A percentile compares a stretch with the other conserved stretches of the same genome.
phyloP scores from a whole-genome alignment of 2,888 invertebrate species.

The Perizoma affinitatum region DNA sequence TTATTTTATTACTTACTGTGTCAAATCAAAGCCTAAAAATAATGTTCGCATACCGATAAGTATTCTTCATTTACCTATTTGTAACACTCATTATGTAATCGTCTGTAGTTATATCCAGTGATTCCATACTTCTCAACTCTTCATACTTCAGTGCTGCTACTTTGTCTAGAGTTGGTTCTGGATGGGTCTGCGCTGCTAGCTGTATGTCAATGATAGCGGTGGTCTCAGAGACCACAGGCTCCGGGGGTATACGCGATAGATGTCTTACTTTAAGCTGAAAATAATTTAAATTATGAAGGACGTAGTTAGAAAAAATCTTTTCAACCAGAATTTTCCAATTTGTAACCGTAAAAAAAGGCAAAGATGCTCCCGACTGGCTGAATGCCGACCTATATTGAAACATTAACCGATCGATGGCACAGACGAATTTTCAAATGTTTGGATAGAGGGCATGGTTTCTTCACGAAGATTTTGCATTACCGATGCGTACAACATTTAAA shows the following conservation, averaged over 20 bases:
- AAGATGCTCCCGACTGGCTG: no score
- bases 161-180: conserved; percentile 65
- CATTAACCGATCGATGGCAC: no score
- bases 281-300: conserved; percentile 6
- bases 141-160: conserved; percentile 62
- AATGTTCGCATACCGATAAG: background rate
- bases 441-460: no score
- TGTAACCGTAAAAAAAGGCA: no score
- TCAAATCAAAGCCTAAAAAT: no score
- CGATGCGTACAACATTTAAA: no score
- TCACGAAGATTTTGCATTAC: no score
- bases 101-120: conserved; percentile 60
- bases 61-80: conserved; percentile 25
- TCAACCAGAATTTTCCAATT: no score
- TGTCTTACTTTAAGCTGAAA: conserved; percentile 67
- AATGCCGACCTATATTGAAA: no score
- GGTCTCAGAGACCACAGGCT: conserved; percentile 39
- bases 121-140: conserved; percentile 62
- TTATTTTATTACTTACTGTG: no score
- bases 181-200: conserved; percentile 51
- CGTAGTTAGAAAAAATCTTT: background rate
- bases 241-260: conserved; percentile 57
- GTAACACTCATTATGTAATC: conserved; percentile 53
- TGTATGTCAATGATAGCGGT: conserved; percentile 39
- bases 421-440: no score